phyloP scores from a whole-genome alignment of 2,113 vertebrate genomes.

The Chaenocephalus aceratus region DNA sequence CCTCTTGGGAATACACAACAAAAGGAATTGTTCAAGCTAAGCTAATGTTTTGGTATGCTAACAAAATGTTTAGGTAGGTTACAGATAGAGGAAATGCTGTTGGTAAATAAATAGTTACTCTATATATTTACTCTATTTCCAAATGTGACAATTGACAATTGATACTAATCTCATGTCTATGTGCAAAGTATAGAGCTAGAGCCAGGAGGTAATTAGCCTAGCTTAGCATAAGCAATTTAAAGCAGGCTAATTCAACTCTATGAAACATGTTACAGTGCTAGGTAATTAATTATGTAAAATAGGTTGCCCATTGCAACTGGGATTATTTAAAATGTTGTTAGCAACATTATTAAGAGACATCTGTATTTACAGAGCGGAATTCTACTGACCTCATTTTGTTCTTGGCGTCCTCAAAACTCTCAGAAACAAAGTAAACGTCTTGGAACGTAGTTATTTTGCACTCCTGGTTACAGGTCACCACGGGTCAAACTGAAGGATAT shows the following conservation, averaged over 20 bases:
- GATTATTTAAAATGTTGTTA: too few species aligned
- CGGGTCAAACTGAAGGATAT: constrained; percentile 87
- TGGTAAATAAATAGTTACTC: neutral
- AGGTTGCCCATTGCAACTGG: too few species aligned
- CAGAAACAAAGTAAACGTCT: constrained; percentile 21
- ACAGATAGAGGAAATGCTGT: neutral
- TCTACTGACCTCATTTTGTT: constrained; percentile 35
- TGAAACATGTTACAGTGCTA: neutral
- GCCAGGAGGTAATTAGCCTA: neutral
- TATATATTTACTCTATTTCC: too few species aligned
- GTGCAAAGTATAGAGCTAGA: neutral
- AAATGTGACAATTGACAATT: neutral
- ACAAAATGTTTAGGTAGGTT: too few species aligned
- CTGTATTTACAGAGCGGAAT: neutral
- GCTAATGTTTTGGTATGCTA: neutral
- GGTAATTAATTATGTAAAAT: too few species aligned
- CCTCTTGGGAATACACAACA: neutral
- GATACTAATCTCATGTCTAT: neutral
- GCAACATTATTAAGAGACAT: neutral
- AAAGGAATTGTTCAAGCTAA: neutral
- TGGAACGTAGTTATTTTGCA: constrained; percentile 30
- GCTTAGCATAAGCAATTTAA: neutral
- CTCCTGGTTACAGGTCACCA: constrained; percentile 71
- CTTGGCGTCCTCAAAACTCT: neutral
- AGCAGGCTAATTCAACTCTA: neutral